Evolutionary conservation across 2,888 invertebrate species (phyloP).

Genomic region (Rosalia funebris): DNA sequence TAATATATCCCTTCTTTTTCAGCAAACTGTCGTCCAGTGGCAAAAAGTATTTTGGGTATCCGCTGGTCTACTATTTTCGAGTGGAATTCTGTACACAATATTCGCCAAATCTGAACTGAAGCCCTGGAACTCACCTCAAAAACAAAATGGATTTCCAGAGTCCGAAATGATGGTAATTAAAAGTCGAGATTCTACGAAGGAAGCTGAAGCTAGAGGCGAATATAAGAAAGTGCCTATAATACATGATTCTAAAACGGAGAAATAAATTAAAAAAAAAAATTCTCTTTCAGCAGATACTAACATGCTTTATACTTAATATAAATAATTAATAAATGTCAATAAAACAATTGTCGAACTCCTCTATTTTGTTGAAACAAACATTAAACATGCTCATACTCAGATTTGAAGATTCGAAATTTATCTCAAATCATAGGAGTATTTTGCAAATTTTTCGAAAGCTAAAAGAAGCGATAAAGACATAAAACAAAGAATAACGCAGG

Average conservation of each 20-base stretch:
- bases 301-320: no score
- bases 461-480: no score
- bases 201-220: not conserved
- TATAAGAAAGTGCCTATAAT: not conserved
- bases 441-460: no score
- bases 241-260: not conserved
- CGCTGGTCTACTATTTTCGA: slow-evolving; percentile 65
- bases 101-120: slow-evolving; percentile 70
- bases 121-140: slow-evolving; percentile 67
- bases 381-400: no score
- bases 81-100: slow-evolving; percentile 67
- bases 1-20: slow-evolving; percentile 52
- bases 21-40: slow-evolving; percentile 73
- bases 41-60: slow-evolving; percentile 70
- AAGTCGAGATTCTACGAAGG: slow-evolving; percentile 5
- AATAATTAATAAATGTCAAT: no score
- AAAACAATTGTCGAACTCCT: no score
- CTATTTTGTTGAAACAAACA: no score
- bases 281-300: no score
- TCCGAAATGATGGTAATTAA: slow-evolving; percentile 37
- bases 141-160: slow-evolving; percentile 21
- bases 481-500: no score
- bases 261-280: no score
- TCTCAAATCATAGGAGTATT: no score
- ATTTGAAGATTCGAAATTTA: no score